phyloP scores from a whole-genome alignment of 2,113 vertebrate species.

The Thermophis baileyi region DNA sequence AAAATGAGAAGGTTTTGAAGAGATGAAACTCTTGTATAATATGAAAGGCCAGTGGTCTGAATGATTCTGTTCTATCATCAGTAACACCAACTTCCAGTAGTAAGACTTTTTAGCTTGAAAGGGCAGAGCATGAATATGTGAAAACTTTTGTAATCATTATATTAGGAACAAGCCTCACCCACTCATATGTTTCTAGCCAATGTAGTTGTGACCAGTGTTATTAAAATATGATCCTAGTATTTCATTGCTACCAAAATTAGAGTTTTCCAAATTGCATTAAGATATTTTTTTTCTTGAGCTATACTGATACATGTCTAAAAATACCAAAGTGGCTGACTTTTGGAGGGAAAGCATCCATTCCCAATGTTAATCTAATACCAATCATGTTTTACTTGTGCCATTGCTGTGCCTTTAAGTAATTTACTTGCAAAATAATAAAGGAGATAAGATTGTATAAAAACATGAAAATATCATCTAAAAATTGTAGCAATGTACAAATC shows the following conservation, averaged over 20 bases:
- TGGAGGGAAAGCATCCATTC: constrained; percentile 13
- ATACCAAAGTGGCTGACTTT: background rate
- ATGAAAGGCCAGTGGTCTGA: background rate
- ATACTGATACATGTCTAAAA: background rate
- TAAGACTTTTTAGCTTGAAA: background rate
- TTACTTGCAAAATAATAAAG: background rate
- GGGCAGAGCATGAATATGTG: background rate
- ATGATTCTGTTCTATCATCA: background rate
- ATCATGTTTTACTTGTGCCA: background rate
- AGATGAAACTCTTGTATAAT: background rate
- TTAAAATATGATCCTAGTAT: background rate
- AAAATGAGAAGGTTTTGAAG: background rate
- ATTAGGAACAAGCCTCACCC: background rate
- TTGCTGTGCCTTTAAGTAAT: background rate
- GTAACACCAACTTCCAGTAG: background rate
- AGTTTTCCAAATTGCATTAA: constrained; percentile 33
- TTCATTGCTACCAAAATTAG: accelerated
- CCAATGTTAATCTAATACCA: background rate
- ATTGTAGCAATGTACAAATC: background rate
- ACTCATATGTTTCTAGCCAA: background rate
- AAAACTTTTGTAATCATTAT: background rate
- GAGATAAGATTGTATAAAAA: background rate
- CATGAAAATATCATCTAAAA: background rate
- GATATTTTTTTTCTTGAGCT: constrained; percentile 41
- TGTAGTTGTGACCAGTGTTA: background rate